A percentile compares a stretch with the other conserved stretches of the same genome.
Evolutionary conservation across 2,113 vertebrate species (phyloP).

Genomic region (Oncorhynchus clarkii): DNA sequence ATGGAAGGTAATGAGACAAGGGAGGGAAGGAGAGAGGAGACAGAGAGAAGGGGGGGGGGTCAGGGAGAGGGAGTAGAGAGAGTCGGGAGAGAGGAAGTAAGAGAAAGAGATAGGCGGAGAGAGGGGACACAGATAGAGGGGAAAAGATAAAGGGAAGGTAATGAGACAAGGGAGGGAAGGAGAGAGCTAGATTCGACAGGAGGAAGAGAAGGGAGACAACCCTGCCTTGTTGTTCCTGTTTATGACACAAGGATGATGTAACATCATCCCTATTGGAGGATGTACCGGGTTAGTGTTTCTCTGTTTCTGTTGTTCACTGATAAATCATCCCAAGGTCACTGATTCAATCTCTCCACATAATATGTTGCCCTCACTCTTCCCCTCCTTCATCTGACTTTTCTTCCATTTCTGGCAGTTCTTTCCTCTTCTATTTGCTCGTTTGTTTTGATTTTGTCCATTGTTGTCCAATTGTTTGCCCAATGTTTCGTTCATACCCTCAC

Average conservation of each 20-base stretch:
- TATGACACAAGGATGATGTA: not conserved
- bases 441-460: too few species aligned
- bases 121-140: not conserved
- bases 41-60: slow-evolving; percentile 7
- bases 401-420: not conserved
- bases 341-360: not conserved
- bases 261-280: not conserved
- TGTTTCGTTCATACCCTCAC: too few species aligned
- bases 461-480: too few species aligned
- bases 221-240: not conserved
- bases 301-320: not conserved
- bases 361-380: slow-evolving; percentile 3
- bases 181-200: not conserved
- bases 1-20: too few species aligned
- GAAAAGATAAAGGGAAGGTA: not conserved
- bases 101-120: not conserved
- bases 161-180: not conserved
- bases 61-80: not conserved
- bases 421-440: not conserved
- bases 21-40: slow-evolving; percentile 2
- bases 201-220: not conserved
- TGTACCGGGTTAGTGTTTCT: not conserved
- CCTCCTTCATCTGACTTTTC: not conserved
- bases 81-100: not conserved
- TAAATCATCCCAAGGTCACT: slow-evolving; percentile 37